Evolutionary conservation across 2,113 vertebrate species (phyloP), one percentile per base, ranked within the genome.

Genomic region (Sarotherodon lohbergeri): DNA sequence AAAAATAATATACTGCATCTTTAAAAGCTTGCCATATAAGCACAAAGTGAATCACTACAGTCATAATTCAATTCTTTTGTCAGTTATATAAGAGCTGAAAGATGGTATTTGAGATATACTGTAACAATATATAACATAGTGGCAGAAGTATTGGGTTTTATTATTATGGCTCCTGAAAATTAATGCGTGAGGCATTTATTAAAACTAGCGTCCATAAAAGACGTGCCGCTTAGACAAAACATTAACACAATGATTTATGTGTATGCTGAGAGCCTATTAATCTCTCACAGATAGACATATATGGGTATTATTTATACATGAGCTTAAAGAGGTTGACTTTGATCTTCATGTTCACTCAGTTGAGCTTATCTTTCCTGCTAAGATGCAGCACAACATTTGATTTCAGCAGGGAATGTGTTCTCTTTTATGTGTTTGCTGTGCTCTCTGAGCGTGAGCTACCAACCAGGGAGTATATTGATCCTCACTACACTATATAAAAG

Each of bases 381-480:
- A 66, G 73, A 85, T 57, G 11, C 57, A 83, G 46, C 46, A 55
- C 32, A 81, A 52, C 56, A 80, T 85, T 86, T 80, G 39, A 80
- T 78, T 85, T 84, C 76, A 63, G 82, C 46, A 16, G 66, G 82
- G 81, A 85, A 83, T 86, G 27, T 84, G 46, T 89, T 89, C 81
- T 84, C 66, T 85, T 89, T 89, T 78, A 87, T 91, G 86, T 86
- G 27, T 73, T 80, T 88, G 85, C 81, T 86, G 46, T 82, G 82
- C 52, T 85, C 12, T 48, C 80, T 81, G 80, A 88, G 86, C 24
- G 54, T 61, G 79, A 89, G 88, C 88, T 91, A 84, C 87, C 86
- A 86, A 78, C 86, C 85, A 89, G 87, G 73, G 61, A 80, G 79
- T 50, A 71, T 91, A 88, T 93, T 83, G 90, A 92, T 88, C 13